Evolutionary conservation across 2,113 vertebrate species (phyloP), one percentile per base, ranked within the genome.

Genomic region (Amphilophus citrinellus): DNA sequence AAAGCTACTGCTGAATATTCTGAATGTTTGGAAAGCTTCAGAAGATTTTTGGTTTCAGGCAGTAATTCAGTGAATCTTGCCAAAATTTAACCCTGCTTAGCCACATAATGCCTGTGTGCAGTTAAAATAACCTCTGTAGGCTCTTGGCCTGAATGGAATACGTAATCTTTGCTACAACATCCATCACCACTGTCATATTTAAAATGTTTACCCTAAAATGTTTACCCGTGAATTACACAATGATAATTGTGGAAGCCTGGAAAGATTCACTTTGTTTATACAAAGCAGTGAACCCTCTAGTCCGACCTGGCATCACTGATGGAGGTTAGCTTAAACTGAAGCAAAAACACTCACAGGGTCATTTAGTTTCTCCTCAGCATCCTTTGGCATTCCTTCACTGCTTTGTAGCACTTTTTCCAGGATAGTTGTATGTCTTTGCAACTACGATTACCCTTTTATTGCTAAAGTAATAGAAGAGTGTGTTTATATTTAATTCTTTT

Each of bases 181-280:
- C 18, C 47, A 73, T 56, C 68, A 53, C 35, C 68, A 24, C 14
- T 59, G 32, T 59, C 56, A 76, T 37, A 39, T 59, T 76, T 60
- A 76, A 76, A 59, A 59, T 76, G 47, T 76, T 71, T 59, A 20
- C 35, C 56, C 53, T 59, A 76, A 57, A 58, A 57, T 76, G 56
- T 39, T 59, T 76, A 24, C 35, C 27, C 5, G 5, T 60, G 56
- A 59, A 76, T 59, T 59, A 76, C 24, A 59, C 56, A 76, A 27
- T 59, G 75, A 76, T 76, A 39, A 59, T 59, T 76, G 35, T 20
- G 56, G 6, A 59, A 59, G 56, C 37, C 75, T 76, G 56, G 56
- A 59, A 76, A 59, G n/a, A 76, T 76, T 76, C 73, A 59, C 20
- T 42, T 42, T 76, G 75, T 2, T 76, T 76, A 53, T n/a, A 27